Percentiles rank a stretch among this genome's conserved stretches.
phyloP scores from a whole-genome alignment of 2,888 invertebrate genomes.

The Dolomedes plantarius region DNA sequence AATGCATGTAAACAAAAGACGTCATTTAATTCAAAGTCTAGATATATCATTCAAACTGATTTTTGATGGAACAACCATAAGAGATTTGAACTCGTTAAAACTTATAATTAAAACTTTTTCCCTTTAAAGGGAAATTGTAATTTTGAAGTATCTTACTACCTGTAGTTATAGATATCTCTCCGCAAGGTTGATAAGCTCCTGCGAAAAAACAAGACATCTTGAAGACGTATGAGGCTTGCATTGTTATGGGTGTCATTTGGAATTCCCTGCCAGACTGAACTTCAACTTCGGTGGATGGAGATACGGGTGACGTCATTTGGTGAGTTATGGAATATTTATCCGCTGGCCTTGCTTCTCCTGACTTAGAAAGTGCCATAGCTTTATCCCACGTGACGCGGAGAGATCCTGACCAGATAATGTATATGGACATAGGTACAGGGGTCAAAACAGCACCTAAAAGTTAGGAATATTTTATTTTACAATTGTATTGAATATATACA shows the following conservation, averaged over 20 bases:
- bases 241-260: conserved; percentile 23
- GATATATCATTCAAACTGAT: no score
- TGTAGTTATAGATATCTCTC: conserved; percentile 27
- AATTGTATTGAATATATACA: no score
- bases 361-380: conserved; percentile 20
- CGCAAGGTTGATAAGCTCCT: conserved; percentile 24
- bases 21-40: no score
- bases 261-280: conserved; percentile 27
- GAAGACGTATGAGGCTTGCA: conserved; percentile 37
- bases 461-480: no score
- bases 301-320: not conserved
- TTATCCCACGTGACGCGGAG: conserved; percentile 39
- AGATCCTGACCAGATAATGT: conserved; percentile 55
- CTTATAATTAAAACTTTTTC: no score
- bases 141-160: no score
- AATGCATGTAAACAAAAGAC: no score
- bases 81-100: no score
- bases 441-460: conserved; percentile 55
- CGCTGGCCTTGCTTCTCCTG: conserved; percentile 3
- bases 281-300: not conserved
- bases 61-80: no score
- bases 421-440: conserved; percentile 30
- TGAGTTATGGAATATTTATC: conserved; percentile 34
- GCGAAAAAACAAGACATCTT: conserved; percentile 30
- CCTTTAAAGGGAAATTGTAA: no score